These are phyloP conservation scores for Acrocera orbiculus DNA, from an alignment of 2,888 invertebrate genomes.

Conservation along the genomic window DNA sequence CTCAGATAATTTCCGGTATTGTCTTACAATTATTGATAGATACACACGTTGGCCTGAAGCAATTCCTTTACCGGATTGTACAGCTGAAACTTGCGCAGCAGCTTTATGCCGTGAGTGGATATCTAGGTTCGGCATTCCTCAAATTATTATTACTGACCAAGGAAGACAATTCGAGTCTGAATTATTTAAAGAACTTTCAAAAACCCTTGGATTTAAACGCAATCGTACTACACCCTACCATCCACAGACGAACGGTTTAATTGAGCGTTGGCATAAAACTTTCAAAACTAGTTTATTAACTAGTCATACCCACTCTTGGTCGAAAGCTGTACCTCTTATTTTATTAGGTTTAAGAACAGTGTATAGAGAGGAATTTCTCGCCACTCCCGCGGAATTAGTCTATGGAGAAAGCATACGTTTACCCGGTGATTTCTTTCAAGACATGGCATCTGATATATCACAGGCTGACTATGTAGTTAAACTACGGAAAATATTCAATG, in stretches of 20 bases:
- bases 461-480: too few relatives aligned
- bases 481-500: too few relatives aligned
- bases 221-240: conserved; percentile 6
- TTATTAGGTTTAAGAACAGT: too few relatives aligned
- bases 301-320: too few relatives aligned
- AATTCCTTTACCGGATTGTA: conserved; percentile 4
- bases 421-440: too few relatives aligned
- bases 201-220: conserved; percentile 1
- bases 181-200: conserved; percentile 2
- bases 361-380: too few relatives aligned
- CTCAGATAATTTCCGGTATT: conserved; percentile 4
- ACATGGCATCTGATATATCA: too few relatives aligned
- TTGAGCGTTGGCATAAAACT: conserved; percentile 25
- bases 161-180: conserved; percentile 7
- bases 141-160: conserved; percentile 4
- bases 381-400: too few relatives aligned
- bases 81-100: conserved; percentile 11
- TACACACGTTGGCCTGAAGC: conserved; percentile 8
- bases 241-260: conserved; percentile 6
- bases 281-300: too few relatives aligned
- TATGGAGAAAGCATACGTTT: too few relatives aligned
- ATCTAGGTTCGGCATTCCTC: conserved; percentile 5
- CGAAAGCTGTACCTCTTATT: too few relatives aligned
- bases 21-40: conserved; percentile 2
- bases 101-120: conserved; percentile 4